Percentiles rank a stretch among this genome's conserved stretches.
Evolutionary conservation across 2,888 invertebrate species (phyloP).

Genomic region (Ethmia dodecea): DNA sequence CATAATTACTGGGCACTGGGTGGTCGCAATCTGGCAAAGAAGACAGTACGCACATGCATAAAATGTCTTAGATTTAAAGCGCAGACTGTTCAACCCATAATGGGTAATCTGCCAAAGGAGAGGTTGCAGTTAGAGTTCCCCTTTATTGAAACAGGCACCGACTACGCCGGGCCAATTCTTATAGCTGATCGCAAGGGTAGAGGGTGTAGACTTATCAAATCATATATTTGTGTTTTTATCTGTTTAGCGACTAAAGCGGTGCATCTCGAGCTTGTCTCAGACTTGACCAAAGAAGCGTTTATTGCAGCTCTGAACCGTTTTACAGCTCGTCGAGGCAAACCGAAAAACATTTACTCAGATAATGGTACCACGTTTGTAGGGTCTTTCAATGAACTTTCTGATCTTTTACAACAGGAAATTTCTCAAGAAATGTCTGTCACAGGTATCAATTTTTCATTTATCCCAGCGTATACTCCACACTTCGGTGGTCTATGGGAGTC

Average conservation of each 20-base stretch:
- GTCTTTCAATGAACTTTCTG: background rate
- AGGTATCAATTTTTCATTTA: background rate
- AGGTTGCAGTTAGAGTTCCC: background rate
- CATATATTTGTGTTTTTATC: background rate
- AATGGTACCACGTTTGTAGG: background rate
- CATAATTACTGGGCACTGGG: background rate
- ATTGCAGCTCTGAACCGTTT: background rate
- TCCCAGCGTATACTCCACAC: background rate
- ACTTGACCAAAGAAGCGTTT: background rate
- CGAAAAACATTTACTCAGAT: background rate
- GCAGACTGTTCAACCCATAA: background rate
- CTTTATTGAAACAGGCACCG: background rate
- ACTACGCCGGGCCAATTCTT: background rate
- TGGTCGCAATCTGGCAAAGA: background rate
- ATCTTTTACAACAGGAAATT: too few relatives aligned
- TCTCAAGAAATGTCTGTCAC: background rate
- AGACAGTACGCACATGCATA: background rate
- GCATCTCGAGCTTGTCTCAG: background rate
- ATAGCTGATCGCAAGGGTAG: background rate
- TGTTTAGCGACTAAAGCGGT: background rate
- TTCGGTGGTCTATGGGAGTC: slow-evolving; percentile 1
- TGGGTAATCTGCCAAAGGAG: background rate
- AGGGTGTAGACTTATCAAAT: background rate
- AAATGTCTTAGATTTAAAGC: background rate
- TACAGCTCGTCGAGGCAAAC: background rate